These are phyloP conservation scores for Cynaeus angustus DNA, from an alignment of 2,888 invertebrate species.

Conservation along the genomic window DNA sequence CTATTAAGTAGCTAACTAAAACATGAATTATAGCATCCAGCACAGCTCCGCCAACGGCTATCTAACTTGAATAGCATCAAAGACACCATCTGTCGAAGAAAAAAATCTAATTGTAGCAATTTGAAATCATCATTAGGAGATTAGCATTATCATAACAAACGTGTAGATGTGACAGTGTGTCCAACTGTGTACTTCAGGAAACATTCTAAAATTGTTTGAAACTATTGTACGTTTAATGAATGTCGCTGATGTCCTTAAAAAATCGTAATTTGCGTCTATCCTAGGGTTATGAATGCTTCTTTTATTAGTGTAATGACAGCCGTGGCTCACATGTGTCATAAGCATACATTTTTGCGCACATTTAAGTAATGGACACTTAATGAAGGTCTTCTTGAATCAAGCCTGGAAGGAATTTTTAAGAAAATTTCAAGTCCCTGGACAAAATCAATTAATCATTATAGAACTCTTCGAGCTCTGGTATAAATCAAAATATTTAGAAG, in stretches of 20 bases:
- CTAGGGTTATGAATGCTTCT: conserved; percentile 17
- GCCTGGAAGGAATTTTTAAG: background rate
- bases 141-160: conserved; percentile 29
- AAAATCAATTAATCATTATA: conserved; percentile 46
- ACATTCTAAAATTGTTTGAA: conserved; percentile 21
- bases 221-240: conserved; percentile 15
- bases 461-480: conserved; percentile 55
- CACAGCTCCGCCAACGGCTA: conserved; percentile 9
- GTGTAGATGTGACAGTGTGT: too few relatives aligned
- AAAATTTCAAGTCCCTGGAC: conserved; percentile 5
- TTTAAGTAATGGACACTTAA: conserved; percentile 29
- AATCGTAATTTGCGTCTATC: conserved; percentile 12
- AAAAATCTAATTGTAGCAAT: conserved; percentile 34
- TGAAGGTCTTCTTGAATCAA: conserved; percentile 24
- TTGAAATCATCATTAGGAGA: conserved; percentile 24
- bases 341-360: conserved; percentile 18
- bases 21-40: conserved; percentile 11
- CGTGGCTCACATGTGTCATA: conserved; percentile 8
- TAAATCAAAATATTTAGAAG: conserved; percentile 68
- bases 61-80: background rate
- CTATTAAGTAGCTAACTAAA: conserved; percentile 15
- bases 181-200: conserved; percentile 2
- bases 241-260: conserved; percentile 10
- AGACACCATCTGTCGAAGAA: conserved; percentile 11
- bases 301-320: conserved; percentile 24